These are phyloP conservation scores for Triops cancriformis DNA, from an alignment of 1,140 invertebrate genomes.

Conservation along the genomic window DNA sequence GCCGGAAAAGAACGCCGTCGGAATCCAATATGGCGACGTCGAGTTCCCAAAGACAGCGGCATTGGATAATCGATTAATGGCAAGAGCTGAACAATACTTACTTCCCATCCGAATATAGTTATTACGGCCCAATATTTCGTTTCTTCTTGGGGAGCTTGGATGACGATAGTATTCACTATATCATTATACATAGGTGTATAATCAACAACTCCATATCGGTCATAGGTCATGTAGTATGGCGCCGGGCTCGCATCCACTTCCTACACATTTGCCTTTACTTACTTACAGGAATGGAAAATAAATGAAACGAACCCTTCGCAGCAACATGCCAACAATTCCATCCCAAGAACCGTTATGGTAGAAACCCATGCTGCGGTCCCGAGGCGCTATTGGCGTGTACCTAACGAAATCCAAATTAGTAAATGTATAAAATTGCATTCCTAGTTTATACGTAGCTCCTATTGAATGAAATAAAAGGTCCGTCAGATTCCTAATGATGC, in stretches of 20 bases:
- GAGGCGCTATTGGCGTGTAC: not conserved
- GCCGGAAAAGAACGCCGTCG: no score
- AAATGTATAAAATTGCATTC: not conserved
- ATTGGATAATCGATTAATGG: no score
- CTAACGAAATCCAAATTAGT: not conserved
- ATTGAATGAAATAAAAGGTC: not conserved
- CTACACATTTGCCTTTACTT: not conserved
- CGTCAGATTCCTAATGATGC: not conserved
- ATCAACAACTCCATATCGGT: not conserved
- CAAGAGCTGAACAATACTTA: not conserved
- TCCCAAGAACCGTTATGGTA: not conserved
- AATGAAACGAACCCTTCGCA: not conserved
- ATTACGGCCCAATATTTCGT: not conserved
- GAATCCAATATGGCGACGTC: no score
- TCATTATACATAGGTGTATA: not conserved
- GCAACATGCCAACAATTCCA: not conserved
- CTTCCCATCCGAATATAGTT: not conserved
- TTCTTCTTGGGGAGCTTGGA: not conserved
- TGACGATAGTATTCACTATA: not conserved
- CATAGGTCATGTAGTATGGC: not conserved
- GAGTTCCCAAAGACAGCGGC: no score
- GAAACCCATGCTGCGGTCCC: not conserved
- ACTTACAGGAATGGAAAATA: no score
- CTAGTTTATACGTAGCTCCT: not conserved
- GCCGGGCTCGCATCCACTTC: not conserved